phyloP scores from a whole-genome alignment of 2,888 invertebrate genomes.

The Epistrophe eligans region DNA sequence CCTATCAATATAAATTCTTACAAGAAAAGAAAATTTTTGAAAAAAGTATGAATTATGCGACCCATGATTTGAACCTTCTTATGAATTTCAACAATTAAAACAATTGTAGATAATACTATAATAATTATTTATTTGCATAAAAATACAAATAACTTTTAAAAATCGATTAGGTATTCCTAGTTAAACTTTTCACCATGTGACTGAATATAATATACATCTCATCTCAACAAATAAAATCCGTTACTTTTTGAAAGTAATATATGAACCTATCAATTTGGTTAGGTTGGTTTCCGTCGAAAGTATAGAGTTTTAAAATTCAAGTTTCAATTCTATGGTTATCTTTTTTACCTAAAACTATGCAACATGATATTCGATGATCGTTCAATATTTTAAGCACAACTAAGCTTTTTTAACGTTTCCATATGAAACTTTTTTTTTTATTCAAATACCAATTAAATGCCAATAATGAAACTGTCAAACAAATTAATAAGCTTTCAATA shows the following conservation, averaged over 20 bases:
- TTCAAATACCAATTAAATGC: conserved; percentile 17
- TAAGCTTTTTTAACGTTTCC: conserved; percentile 10
- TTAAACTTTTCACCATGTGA: too few species aligned
- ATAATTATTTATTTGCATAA: too few species aligned
- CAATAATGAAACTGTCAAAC: conserved; percentile 38
- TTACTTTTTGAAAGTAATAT: neutral
- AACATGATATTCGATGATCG: neutral
- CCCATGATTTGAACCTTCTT: too few species aligned
- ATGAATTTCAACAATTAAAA: too few species aligned
- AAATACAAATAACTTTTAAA: too few species aligned
- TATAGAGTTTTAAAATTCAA: neutral
- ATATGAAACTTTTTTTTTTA: neutral
- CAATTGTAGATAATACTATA: too few species aligned
- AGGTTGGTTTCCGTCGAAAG: neutral
- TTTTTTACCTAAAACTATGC: conserved; percentile 35
- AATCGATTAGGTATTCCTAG: too few species aligned
- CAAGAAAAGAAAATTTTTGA: too few species aligned
- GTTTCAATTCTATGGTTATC: neutral
- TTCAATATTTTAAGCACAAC: neutral
- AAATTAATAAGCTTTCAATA: conserved; percentile 51
- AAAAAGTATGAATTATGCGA: too few species aligned
- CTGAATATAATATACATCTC: too few species aligned
- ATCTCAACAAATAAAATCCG: neutral
- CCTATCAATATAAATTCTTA: too few species aligned
- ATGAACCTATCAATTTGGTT: too few species aligned